Evolutionary conservation across 2,113 vertebrate species (phyloP), one percentile per base, ranked within the genome.

Genomic region (Rhadina sibilatrix): DNA sequence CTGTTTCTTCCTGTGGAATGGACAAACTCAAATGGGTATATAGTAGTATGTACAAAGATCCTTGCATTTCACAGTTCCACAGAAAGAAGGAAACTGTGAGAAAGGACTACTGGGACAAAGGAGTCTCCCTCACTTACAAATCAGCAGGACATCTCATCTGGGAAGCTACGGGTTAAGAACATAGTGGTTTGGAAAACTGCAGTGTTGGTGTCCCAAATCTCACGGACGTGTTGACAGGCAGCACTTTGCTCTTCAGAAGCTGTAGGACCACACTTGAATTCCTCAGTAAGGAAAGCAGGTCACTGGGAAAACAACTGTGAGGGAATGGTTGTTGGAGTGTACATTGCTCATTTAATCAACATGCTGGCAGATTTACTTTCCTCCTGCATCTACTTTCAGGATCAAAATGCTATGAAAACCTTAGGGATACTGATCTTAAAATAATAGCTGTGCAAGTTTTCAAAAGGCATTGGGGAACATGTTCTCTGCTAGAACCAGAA

Each of bases 121-220:
- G 28, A 40, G 28, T 15, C 5, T 64, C 33, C 25, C 35, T 64
- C 33, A 12, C 5, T 56, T 11, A 18, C 1, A 14, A 31, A 40
- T 37, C 25, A 31, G 38, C 10, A 33, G 54, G 11, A 9, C 12
- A 20, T 21, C 38, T 76, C 28, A 16, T 15, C 30, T 13, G 22
- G 52, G 44, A 5, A 68, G 11, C 49, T 15, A 17, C 0, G 0
- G 38, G 15, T 72, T 59, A 66, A 80, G 42, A n/a, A 6, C 38
- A 37, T 0, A 22, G 30, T 9, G 17, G 49, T 61, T n/a, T 77
- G 33, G 25, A 28, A 87, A 89, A 70, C 9, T 21, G 40, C 37
- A 87, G 18, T 38, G 30, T 0, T 30, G 64, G 10, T 12, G 15
- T 9, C 44, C 56, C 18, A 59, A 63, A 59, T 38, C 23, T 59